These are phyloP conservation scores for Spilarctia lutea DNA, from an alignment of 2,888 invertebrate genomes.

Conservation along the genomic window DNA sequence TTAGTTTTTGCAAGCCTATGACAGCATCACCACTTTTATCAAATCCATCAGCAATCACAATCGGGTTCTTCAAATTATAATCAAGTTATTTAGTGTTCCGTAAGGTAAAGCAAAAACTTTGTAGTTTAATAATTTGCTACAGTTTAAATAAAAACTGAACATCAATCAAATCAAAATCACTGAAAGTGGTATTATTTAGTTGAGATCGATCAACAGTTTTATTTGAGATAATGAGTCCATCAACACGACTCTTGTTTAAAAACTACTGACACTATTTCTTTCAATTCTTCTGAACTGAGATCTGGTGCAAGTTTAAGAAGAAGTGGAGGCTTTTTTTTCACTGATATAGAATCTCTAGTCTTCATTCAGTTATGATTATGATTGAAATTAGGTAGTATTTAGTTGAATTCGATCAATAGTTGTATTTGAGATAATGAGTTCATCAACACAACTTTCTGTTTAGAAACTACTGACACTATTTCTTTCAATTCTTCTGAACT, in stretches of 20 bases:
- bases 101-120: constrained; percentile 13
- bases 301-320: constrained; percentile 98
- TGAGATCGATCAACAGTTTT: constrained; percentile 93
- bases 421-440: constrained; percentile 97
- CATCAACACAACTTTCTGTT: constrained; percentile 91
- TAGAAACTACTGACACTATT: constrained; percentile 90
- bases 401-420: constrained; percentile 93
- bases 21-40: constrained; percentile 99
- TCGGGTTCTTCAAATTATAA: constrained; percentile 92
- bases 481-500: constrained; percentile 91
- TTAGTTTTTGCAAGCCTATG: constrained; percentile 92
- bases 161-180: constrained; percentile 39
- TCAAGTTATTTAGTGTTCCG: constrained; percentile 91
- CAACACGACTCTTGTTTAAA: constrained; percentile 88
- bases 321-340: constrained; percentile 89
- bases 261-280: constrained; percentile 93
- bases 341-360: constrained; percentile 83
- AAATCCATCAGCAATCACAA: constrained; percentile 99
- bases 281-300: constrained; percentile 90
- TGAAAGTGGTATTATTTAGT: constrained; percentile 86
- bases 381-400: too few relatives aligned
- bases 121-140: too few relatives aligned
- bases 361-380: too few relatives aligned
- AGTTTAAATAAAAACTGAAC: constrained; percentile 1
- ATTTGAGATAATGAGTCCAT: constrained; percentile 97